Percentiles rank a stretch among this genome's conserved stretches.
Conservation (phyloP, 2,797 vertebrate species). For the Denticeps clupeoides region DNA sequence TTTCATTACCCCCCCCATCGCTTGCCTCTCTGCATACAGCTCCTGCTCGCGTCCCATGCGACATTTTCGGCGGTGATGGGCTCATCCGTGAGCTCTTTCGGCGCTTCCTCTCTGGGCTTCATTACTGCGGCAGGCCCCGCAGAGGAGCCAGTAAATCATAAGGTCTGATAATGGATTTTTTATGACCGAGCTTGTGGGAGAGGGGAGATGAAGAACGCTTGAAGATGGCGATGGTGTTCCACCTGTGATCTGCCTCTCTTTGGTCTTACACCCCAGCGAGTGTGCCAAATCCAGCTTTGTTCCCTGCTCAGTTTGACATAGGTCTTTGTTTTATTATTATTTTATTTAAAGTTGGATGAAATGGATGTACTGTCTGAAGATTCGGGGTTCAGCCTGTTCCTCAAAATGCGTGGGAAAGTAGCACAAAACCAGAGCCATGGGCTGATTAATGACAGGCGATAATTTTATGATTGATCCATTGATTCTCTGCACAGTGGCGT, state of each 20-base stretch:
- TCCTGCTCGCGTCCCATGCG: conserved; percentile 36
- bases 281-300: no score
- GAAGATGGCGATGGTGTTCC: conserved; percentile 19
- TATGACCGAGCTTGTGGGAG: conserved; percentile 23
- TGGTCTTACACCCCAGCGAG: conserved; percentile 14
- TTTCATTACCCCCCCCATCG: conserved; percentile 21
- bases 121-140: conserved; percentile 20
- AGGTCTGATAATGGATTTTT: conserved; percentile 28
- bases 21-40: conserved; percentile 17
- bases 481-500: conserved; percentile 43
- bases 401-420: conserved; percentile 8
- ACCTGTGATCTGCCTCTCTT: conserved; percentile 24
- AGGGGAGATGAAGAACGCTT: conserved; percentile 21
- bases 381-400: background rate
- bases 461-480: conserved; percentile 69
- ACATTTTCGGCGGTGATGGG: conserved; percentile 44
- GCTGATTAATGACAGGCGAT: conserved; percentile 60
- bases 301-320: conserved; percentile 10
- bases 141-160: conserved; percentile 20
- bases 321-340: no score
- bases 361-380: no score
- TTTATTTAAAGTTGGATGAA: no score
- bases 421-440: conserved; percentile 27
- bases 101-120: conserved; percentile 12
- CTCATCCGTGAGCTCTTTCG: conserved; percentile 19